Evolutionary conservation across 1,140 invertebrate species (phyloP).

Genomic region (Helicoverpa armigera): DNA sequence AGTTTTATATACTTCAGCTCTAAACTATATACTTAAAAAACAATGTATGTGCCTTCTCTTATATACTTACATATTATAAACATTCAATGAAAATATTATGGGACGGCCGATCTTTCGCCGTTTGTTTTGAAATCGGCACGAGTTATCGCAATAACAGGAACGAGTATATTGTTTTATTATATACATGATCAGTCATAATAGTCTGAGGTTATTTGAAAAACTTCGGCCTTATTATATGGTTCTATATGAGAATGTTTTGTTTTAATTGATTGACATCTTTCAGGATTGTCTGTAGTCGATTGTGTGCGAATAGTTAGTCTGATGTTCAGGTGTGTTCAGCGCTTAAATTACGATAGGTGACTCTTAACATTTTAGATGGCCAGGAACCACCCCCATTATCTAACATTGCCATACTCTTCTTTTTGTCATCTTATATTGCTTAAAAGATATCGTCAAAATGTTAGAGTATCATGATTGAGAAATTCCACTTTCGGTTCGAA

Average conservation of each 20-base stretch:
- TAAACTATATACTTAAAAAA: background rate
- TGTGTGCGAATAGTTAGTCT: background rate
- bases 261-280: background rate
- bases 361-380: no score
- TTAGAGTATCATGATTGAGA: no score
- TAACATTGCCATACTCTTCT: no score
- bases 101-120: background rate
- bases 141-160: conserved; percentile 10
- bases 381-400: no score
- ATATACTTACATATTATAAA: conserved; percentile 7
- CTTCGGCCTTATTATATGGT: background rate
- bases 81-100: conserved; percentile 38
- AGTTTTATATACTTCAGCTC: background rate
- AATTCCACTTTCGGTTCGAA: no score
- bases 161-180: conserved; percentile 19
- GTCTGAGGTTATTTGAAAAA: conserved; percentile 36
- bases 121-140: conserved; percentile 21
- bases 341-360: no score
- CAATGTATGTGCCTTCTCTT: background rate
- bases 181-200: conserved; percentile 13
- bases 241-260: background rate
- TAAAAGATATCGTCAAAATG: no score
- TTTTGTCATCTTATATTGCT: no score
- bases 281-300: background rate
- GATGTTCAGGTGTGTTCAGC: no score